These are phyloP conservation scores for Ophion ventricosus DNA, from an alignment of 2,888 invertebrate genomes.

Conservation along the genomic window DNA sequence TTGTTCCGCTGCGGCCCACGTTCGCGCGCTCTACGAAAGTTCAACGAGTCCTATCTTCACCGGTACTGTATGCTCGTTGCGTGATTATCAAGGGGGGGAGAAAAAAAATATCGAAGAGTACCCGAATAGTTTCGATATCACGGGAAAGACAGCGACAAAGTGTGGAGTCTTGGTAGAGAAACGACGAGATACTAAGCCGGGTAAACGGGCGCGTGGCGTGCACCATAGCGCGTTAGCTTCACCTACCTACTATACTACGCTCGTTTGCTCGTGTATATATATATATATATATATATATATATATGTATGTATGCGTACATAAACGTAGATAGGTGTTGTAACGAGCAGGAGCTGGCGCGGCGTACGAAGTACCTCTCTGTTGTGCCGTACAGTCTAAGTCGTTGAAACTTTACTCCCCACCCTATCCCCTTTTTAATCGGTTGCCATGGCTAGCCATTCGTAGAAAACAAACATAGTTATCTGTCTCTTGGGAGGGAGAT, in stretches of 20 bases:
- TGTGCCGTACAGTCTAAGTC: slow-evolving; percentile 34
- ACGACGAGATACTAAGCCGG: slow-evolving; percentile 61
- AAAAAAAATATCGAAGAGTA: background rate
- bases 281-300: slow-evolving; percentile 34
- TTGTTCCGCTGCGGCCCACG: no score
- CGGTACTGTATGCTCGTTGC: no score
- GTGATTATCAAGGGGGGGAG: no score
- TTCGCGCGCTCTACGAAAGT: background rate
- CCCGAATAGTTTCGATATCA: slow-evolving; percentile 4
- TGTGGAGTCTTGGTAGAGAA: slow-evolving; percentile 55
- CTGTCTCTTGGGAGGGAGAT: background rate
- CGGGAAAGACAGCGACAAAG: slow-evolving; percentile 35
- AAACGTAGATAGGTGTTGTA: slow-evolving; percentile 50
- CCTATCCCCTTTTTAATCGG: slow-evolving; percentile 14
- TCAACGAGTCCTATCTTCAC: background rate
- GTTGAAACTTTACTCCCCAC: slow-evolving; percentile 20
- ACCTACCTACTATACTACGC: slow-evolving; percentile 50
- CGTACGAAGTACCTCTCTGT: slow-evolving; percentile 34
- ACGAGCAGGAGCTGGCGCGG: slow-evolving; percentile 50
- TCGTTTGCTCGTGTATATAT: slow-evolving; percentile 32
- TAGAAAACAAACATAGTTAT: slow-evolving; percentile 27
- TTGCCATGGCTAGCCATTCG: slow-evolving; percentile 30
- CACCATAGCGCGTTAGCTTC: slow-evolving; percentile 53
- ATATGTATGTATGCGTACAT: slow-evolving; percentile 33
- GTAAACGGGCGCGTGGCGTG: slow-evolving; percentile 62